Conservation (phyloP, 1,140 invertebrate genomes). For the Hetaerina americana region DNA sequence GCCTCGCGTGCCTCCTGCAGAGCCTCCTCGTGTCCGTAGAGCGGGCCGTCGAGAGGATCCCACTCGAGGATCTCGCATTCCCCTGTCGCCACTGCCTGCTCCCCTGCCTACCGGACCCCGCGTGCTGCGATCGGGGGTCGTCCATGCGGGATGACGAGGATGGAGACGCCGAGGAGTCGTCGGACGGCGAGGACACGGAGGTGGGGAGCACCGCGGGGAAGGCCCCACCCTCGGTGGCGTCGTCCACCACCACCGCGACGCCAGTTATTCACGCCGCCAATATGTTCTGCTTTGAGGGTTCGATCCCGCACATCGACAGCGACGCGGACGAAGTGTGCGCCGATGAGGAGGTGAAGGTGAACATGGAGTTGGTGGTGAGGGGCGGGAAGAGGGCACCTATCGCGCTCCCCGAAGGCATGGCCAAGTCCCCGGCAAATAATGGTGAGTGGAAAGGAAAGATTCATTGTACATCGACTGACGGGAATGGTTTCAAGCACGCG, state of each 20-base stretch:
- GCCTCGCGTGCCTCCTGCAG: conserved; percentile 43
- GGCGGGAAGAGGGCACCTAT: not conserved
- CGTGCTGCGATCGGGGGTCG: conserved; percentile 13
- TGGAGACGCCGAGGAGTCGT: not conserved
- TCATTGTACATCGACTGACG: not conserved
- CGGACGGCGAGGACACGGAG: not conserved
- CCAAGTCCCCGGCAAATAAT: not conserved
- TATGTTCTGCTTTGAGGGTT: conserved; percentile 49
- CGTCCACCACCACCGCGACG: not conserved
- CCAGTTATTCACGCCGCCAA: conserved; percentile 30
- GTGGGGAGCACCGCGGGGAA: not conserved
- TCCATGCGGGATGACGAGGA: not conserved
- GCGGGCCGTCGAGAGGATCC: conserved; percentile 48
- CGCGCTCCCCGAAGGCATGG: not conserved
- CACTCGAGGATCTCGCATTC: conserved; percentile 47
- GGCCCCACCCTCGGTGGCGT: not conserved
- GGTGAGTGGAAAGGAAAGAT: not conserved
- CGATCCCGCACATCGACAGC: conserved; percentile 55
- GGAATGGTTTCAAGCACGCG: too few species aligned
- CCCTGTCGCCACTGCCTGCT: conserved; percentile 38
- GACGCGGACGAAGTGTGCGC: conserved; percentile 48
- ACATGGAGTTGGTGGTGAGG: not conserved
- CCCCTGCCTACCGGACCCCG: conserved; percentile 27
- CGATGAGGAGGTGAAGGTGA: not conserved
- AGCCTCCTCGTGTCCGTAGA: conserved; percentile 49